Conservation (phyloP, 2,113 vertebrate genomes). For the Prietella phreatophila region DNA sequence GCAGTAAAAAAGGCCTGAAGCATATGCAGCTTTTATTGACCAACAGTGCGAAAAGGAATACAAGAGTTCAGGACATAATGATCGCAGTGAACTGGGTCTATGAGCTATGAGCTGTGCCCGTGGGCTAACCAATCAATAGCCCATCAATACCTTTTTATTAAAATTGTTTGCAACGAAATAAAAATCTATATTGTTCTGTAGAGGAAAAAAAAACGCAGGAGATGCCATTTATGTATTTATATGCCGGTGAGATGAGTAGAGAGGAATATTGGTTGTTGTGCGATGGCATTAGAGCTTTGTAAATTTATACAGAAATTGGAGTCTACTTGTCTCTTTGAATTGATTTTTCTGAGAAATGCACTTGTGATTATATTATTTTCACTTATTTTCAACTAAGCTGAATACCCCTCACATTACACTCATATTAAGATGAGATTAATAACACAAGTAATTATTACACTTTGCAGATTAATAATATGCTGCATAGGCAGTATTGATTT, state of each 20-base stretch:
- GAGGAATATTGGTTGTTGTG: slow-evolving; percentile 72
- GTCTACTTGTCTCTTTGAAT: slow-evolving; percentile 64
- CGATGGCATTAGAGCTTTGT: slow-evolving; percentile 58
- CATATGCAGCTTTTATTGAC: slow-evolving; percentile 70
- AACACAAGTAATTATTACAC: slow-evolving; percentile 75
- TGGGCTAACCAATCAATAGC: slow-evolving; percentile 70
- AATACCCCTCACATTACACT: slow-evolving; percentile 70
- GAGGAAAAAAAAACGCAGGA: slow-evolving; percentile 60
- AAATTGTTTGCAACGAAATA: slow-evolving; percentile 79
- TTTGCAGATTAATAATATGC: slow-evolving; percentile 72
- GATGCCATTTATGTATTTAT: slow-evolving; percentile 68
- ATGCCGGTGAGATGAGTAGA: slow-evolving; percentile 65
- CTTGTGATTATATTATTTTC: slow-evolving; percentile 76
- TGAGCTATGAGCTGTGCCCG: slow-evolving; percentile 64
- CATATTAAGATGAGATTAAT: slow-evolving; percentile 76
- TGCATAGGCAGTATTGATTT: slow-evolving; percentile 69
- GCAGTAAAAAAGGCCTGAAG: slow-evolving; percentile 62
- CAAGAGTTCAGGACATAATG: slow-evolving; percentile 76
- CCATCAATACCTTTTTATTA: slow-evolving; percentile 83
- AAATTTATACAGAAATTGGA: slow-evolving; percentile 65
- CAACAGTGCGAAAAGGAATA: slow-evolving; percentile 71
- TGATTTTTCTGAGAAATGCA: slow-evolving; percentile 74
- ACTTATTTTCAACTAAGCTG: slow-evolving; percentile 66
- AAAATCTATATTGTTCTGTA: slow-evolving; percentile 79
- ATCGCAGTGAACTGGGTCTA: slow-evolving; percentile 72